Conservation (phyloP, 2,113 vertebrate genomes). For the Leptosomus discolor region DNA sequence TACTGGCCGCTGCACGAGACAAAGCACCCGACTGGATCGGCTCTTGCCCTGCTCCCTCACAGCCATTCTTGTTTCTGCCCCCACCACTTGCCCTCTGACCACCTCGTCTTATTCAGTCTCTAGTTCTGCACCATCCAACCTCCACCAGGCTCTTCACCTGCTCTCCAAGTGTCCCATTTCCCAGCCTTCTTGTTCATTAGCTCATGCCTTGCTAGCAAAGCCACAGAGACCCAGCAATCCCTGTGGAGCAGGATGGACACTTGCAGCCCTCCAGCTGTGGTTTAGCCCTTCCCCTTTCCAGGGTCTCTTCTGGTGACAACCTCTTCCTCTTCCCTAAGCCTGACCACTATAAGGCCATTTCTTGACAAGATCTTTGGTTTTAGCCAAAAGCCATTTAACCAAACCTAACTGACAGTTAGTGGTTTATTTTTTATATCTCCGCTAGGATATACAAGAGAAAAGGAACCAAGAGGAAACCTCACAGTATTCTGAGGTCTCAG, state of each 20-base stretch:
- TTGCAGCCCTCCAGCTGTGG: neutral
- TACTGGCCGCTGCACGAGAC: neutral
- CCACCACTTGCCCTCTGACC: no score
- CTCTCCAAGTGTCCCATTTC: neutral
- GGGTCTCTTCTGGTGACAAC: neutral
- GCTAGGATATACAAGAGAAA: neutral
- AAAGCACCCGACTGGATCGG: neutral
- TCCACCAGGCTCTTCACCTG: no score
- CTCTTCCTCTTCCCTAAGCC: neutral
- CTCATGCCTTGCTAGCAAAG: neutral
- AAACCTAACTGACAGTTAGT: neutral
- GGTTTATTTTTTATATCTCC: neutral
- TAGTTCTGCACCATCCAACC: neutral
- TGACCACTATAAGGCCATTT: neutral
- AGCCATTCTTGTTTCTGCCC: neutral
- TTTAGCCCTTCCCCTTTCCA: neutral
- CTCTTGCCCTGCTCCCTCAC: no score
- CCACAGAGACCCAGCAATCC: neutral
- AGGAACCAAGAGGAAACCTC: neutral
- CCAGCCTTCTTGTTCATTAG: neutral
- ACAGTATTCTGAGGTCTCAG: neutral
- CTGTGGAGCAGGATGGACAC: no score
- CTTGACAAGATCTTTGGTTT: neutral
- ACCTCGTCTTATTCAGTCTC: neutral
- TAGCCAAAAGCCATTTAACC: neutral